phyloP scores from a whole-genome alignment of 64 coral and sea anemone genomes.

The Trachythela sp. region DNA sequence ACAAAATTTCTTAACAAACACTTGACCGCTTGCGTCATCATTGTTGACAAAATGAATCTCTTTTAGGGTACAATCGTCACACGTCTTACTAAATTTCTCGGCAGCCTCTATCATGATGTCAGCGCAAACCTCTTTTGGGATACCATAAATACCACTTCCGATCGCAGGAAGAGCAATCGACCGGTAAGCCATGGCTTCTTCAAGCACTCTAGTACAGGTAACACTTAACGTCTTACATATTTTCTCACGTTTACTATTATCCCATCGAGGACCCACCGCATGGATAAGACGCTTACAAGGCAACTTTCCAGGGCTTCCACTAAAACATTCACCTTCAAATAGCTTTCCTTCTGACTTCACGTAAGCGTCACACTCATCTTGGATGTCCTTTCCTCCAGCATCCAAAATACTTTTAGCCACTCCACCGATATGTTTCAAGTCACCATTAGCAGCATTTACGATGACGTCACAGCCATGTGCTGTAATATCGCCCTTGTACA shows the following conservation, averaged over 20 bases:
- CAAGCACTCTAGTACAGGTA: not conserved
- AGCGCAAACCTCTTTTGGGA: slow-evolving; percentile 28
- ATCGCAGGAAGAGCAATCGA: slow-evolving; percentile 42
- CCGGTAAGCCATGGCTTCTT: not conserved
- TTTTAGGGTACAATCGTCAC: not conserved
- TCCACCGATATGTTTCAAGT: slow-evolving; percentile 47
- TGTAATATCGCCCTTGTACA: slow-evolving; percentile 46
- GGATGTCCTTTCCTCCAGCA: slow-evolving; percentile 40
- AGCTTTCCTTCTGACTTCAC: not conserved
- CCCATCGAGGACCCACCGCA: slow-evolving; percentile 54
- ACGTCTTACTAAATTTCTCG: not conserved
- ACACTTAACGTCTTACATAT: not conserved
- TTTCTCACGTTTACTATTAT: not conserved
- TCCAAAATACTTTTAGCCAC: slow-evolving; percentile 31
- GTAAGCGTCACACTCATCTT: slow-evolving; percentile 49
- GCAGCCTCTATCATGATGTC: slow-evolving; percentile 9
- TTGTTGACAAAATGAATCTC: slow-evolving; percentile 39
- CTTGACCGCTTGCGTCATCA: not conserved
- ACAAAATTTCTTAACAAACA: not conserved
- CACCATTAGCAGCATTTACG: slow-evolving; percentile 55
- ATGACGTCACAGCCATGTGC: slow-evolving; percentile 48
- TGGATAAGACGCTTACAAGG: slow-evolving; percentile 63
- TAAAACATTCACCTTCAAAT: slow-evolving; percentile 38
- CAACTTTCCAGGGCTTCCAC: slow-evolving; percentile 31
- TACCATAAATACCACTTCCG: slow-evolving; percentile 19